phyloP scores from a whole-genome alignment of 2,113 vertebrate species.

The Bettongia penicillata region DNA sequence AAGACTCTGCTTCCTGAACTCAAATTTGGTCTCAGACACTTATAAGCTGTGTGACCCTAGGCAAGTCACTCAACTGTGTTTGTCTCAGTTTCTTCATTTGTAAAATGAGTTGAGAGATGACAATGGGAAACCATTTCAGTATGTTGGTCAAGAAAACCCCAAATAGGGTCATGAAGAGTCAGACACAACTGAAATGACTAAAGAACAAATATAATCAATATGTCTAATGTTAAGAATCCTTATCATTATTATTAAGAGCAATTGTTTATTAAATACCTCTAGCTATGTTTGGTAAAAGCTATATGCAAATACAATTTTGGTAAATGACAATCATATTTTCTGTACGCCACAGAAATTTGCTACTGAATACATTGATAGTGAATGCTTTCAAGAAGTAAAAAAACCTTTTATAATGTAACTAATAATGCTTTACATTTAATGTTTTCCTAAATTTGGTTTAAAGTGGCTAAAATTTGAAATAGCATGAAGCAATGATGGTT shows the following conservation, averaged over 20 bases:
- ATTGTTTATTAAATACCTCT: neutral
- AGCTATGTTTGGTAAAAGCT: neutral
- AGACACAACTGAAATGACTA: neutral
- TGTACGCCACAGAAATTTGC: neutral
- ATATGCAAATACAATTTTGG: neutral
- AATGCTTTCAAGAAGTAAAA: neutral
- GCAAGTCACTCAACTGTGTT: neutral
- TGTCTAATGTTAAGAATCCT: neutral
- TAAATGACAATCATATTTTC: neutral
- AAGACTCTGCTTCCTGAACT: neutral
- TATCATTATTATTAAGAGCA: neutral
- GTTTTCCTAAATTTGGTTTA: neutral
- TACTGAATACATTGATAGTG: neutral
- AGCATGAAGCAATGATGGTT: neutral
- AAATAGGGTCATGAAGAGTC: neutral
- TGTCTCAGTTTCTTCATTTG: neutral
- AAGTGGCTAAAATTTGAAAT: neutral
- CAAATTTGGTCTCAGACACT: neutral
- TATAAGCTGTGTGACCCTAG: neutral
- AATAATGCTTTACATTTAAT: neutral
- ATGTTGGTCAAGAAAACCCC: neutral
- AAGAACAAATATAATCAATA: neutral
- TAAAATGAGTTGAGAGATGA: neutral
- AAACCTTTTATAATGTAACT: neutral
- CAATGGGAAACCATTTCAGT: neutral